phyloP scores from a whole-genome alignment of 2,113 vertebrate genomes.

The Charina bottae region DNA sequence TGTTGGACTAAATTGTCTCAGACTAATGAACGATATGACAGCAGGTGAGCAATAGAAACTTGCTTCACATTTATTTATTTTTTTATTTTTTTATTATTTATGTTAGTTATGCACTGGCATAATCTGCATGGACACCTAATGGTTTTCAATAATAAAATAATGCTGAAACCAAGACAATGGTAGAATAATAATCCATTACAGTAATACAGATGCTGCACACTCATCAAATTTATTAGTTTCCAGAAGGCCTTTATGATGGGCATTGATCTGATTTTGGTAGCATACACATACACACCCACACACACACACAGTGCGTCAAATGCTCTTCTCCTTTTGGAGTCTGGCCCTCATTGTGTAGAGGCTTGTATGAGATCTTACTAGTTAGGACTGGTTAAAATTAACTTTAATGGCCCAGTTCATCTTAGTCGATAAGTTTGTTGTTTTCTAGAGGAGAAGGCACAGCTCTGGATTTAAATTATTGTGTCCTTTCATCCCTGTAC shows the following conservation, averaged over 20 bases:
- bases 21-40: conserved; percentile 95
- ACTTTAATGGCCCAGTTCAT: no score
- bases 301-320: no score
- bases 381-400: no score
- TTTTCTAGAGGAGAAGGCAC: no score
- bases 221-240: neutral
- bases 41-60: conserved; percentile 80
- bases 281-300: neutral
- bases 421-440: no score
- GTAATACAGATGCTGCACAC: neutral
- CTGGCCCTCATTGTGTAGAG: no score
- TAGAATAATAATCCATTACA: neutral
- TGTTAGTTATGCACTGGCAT: neutral
- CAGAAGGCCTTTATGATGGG: neutral
- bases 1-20: conserved; percentile 93
- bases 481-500: no score
- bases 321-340: no score
- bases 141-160: neutral
- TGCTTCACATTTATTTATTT: neutral
- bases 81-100: no score
- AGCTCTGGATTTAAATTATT: no score
- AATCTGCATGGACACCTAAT: neutral
- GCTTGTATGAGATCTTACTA: no score
- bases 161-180: neutral
- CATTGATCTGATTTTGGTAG: neutral